Percentiles rank a stretch among this genome's conserved stretches.
Conservation (phyloP, 1,140 invertebrate genomes). For the Leptopilina boulardi region DNA sequence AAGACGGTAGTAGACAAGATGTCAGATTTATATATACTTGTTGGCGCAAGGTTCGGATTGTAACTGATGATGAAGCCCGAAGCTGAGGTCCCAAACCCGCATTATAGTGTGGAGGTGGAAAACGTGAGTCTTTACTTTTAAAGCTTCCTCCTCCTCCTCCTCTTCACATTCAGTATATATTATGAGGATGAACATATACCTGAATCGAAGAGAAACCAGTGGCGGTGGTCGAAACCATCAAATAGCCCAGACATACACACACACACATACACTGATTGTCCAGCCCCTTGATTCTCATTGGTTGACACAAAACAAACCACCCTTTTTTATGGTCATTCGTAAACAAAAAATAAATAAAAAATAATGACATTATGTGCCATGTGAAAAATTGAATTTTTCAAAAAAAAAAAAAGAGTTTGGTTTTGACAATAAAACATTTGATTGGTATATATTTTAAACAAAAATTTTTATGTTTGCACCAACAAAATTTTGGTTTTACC, state of each 20-base stretch:
- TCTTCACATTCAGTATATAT: too few relatives aligned
- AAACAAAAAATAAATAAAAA: not conserved
- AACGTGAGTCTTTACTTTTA: conserved; percentile 33
- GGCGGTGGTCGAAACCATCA: conserved; percentile 26
- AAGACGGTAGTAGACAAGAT: conserved; percentile 35
- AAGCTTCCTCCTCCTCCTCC: not conserved
- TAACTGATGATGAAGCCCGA: conserved; percentile 52
- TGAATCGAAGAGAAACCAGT: conserved; percentile 35
- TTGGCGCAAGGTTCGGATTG: conserved; percentile 43
- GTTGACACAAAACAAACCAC: conserved; percentile 37
- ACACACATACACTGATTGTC: conserved; percentile 43
- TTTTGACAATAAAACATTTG: too few relatives aligned
- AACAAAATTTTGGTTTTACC: too few relatives aligned
- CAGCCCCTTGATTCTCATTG: conserved; percentile 54
- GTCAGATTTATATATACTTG: conserved; percentile 38
- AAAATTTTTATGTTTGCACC: too few relatives aligned
- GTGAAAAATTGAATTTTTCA: too few relatives aligned
- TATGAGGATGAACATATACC: conserved; percentile 36
- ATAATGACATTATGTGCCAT: too few relatives aligned
- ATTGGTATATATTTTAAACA: too few relatives aligned
- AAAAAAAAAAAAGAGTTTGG: too few relatives aligned
- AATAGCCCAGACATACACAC: too few relatives aligned
- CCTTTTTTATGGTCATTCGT: conserved; percentile 40
- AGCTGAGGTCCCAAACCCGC: conserved; percentile 15
- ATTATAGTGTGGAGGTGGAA: conserved; percentile 49